Evolutionary conservation across 2,113 vertebrate species (phyloP).

Genomic region (Galemys pyrenaicus): DNA sequence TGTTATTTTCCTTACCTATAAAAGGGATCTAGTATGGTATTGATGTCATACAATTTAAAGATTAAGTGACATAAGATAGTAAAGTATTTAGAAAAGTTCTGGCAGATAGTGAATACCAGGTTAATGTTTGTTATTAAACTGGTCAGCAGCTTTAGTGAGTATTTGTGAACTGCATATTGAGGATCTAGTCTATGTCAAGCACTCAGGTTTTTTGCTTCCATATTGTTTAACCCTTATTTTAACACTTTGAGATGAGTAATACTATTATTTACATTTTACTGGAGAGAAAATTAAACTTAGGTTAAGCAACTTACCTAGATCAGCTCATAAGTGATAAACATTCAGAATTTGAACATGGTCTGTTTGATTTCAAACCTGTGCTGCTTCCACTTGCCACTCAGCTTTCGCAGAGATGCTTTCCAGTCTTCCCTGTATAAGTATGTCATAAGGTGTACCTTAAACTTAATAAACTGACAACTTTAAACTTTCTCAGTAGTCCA

Average conservation of each 20-base stretch:
- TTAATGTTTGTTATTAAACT: not conserved
- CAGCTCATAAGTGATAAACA: not conserved
- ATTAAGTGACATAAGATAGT: not conserved
- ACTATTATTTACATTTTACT: not conserved
- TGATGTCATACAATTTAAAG: not conserved
- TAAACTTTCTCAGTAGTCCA: not conserved
- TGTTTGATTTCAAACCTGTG: not conserved
- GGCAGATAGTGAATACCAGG: not conserved
- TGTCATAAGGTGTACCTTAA: not conserved
- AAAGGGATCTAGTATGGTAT: not conserved
- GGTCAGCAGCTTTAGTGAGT: not conserved
- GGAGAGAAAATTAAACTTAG: not conserved
- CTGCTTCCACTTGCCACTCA: not conserved
- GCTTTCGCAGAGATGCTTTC: not conserved
- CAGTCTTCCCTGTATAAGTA: not conserved
- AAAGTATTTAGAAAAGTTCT: slow-evolving; percentile 6
- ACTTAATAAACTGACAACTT: not conserved
- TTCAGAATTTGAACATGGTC: not conserved
- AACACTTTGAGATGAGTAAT: not conserved
- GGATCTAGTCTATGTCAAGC: not conserved
- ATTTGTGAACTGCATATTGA: slow-evolving; percentile 1
- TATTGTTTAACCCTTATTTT: not conserved
- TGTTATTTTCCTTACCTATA: slow-evolving; percentile 20
- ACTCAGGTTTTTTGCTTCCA: not conserved
- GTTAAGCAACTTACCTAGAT: not conserved